Percentiles rank a stretch among this genome's conserved stretches.
Evolutionary conservation across 1,140 invertebrate genomes (phyloP).

Genomic region (Pachyrhynchus sulphureomaculatus): DNA sequence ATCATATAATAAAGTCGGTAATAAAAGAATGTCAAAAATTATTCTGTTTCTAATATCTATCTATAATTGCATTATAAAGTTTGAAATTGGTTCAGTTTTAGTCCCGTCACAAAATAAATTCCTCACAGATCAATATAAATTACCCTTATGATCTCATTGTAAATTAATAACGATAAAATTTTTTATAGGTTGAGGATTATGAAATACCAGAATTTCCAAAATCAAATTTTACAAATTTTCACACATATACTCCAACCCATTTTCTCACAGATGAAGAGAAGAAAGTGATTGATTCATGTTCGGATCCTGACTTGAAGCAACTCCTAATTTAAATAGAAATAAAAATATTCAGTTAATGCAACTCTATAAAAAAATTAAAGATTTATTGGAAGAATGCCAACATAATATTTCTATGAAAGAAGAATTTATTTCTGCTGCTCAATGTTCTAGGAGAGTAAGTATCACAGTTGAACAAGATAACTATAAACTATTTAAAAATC

Average conservation of each 20-base stretch:
- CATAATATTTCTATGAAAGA: slow-evolving; percentile 24
- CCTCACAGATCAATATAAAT: too few relatives aligned
- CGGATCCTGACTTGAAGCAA: slow-evolving; percentile 31
- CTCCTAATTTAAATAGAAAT: slow-evolving; percentile 34
- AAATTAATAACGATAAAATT: too few relatives aligned
- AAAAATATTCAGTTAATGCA: slow-evolving; percentile 37
- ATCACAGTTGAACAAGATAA: background rate
- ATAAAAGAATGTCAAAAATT: too few relatives aligned
- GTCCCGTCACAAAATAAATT: too few relatives aligned
- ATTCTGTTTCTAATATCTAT: too few relatives aligned
- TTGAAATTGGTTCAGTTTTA: too few relatives aligned
- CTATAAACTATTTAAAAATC: too few relatives aligned
- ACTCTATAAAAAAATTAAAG: slow-evolving; percentile 36
- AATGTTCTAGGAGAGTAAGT: background rate
- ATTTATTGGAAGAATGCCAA: slow-evolving; percentile 33
- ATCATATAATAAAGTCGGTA: too few relatives aligned
- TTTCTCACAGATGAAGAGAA: slow-evolving; percentile 32
- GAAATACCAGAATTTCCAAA: slow-evolving; percentile 9
- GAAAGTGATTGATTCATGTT: slow-evolving; percentile 31
- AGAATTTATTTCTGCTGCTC: slow-evolving; percentile 15
- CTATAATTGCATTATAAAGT: too few relatives aligned
- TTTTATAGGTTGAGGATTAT: slow-evolving; percentile 1
- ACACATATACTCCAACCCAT: slow-evolving; percentile 5
- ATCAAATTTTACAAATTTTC: slow-evolving; percentile 4
- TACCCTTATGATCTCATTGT: too few relatives aligned